Conservation (phyloP, 2,113 vertebrate species). For the Cavia porcellus region DNA sequence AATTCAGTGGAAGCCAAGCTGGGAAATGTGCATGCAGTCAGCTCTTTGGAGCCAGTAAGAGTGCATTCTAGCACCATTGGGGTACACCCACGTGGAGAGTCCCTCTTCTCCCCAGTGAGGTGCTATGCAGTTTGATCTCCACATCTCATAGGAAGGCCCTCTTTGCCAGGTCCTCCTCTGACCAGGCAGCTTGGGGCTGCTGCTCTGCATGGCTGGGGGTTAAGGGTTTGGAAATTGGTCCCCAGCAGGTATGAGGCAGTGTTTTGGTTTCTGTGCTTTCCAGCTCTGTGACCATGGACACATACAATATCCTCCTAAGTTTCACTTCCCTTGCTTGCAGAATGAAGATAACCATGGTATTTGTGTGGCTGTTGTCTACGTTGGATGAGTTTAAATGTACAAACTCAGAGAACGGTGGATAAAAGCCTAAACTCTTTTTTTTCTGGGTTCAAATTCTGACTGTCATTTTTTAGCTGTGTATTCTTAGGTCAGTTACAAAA, state of each 20-base stretch:
- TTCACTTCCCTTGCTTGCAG: background rate
- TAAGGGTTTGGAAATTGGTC: background rate
- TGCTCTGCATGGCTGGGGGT: background rate
- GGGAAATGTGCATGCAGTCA: background rate
- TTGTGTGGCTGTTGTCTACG: background rate
- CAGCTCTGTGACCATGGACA: background rate
- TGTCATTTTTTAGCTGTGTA: background rate
- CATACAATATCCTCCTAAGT: background rate
- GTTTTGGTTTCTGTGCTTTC: background rate
- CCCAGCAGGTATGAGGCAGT: background rate
- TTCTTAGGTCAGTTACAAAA: background rate
- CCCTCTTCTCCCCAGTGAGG: background rate
- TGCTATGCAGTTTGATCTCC: background rate
- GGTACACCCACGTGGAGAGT: background rate
- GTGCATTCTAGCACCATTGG: background rate
- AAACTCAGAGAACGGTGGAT: background rate
- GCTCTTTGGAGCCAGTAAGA: background rate
- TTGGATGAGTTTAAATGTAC: background rate
- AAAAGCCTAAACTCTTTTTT: background rate
- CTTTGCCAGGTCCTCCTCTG: background rate
- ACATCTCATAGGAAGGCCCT: background rate
- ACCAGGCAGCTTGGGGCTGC: background rate
- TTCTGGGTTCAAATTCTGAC: background rate
- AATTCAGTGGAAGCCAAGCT: background rate
- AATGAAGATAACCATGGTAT: background rate